Percentiles rank a stretch among this genome's conserved stretches.
Conservation (phyloP, 2,888 invertebrate species). For the Polydrusus pterygomalis region DNA sequence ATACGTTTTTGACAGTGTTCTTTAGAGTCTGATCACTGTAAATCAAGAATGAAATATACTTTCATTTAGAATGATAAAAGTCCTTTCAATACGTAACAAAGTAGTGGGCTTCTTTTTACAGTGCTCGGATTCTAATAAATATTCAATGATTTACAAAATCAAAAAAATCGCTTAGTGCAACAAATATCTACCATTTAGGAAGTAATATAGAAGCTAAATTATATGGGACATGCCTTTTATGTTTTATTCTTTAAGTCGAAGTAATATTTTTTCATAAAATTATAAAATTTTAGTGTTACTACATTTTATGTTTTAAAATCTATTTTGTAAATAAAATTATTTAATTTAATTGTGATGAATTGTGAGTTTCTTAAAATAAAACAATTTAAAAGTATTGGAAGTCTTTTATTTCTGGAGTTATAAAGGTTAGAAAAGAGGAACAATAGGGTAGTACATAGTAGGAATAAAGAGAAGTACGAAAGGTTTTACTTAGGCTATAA, state of each 20-base stretch:
- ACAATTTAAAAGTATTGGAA: constrained; percentile 14
- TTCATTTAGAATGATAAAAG: too few species aligned
- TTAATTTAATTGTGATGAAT: constrained; percentile 34
- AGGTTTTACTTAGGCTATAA: not conserved
- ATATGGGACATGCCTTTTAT: not conserved
- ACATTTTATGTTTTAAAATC: not conserved
- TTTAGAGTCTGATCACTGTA: too few species aligned
- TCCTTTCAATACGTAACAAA: too few species aligned
- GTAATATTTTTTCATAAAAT: constrained; percentile 19
- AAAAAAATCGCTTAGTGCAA: constrained; percentile 2
- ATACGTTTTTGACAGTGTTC: too few species aligned
- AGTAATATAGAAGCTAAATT: not conserved
- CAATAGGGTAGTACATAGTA: not conserved
- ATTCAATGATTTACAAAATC: constrained; percentile 14
- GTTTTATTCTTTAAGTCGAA: not conserved
- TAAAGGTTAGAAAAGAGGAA: constrained; percentile 12
- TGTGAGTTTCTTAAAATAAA: constrained; percentile 38
- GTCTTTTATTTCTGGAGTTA: constrained; percentile 13
- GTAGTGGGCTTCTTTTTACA: too few species aligned
- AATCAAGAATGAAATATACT: too few species aligned
- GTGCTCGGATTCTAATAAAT: not conserved
- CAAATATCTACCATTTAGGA: constrained; percentile 1
- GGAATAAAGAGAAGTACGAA: constrained; percentile 15
- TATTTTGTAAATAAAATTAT: constrained; percentile 34
- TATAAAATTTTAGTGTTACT: not conserved